Evolutionary conservation across 2,888 invertebrate genomes (phyloP).

Genomic region (Ennomos quercinarius): DNA sequence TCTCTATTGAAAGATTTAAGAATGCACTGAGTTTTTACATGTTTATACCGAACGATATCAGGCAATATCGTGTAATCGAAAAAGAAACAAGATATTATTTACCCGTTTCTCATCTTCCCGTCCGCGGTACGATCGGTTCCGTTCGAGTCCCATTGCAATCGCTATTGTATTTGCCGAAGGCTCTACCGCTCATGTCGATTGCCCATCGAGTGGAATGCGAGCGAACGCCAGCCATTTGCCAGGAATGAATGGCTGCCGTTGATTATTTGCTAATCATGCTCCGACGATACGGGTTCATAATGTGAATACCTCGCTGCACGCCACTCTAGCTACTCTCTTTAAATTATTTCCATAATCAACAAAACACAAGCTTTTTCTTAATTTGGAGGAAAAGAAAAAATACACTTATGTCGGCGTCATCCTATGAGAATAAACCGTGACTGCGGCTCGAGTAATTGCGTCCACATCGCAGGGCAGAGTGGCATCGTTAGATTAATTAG

Average conservation of each 20-base stretch:
- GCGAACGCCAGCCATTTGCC: slow-evolving; percentile 60
- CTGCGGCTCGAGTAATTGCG: slow-evolving; percentile 66
- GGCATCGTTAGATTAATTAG: slow-evolving; percentile 65
- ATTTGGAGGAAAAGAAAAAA: slow-evolving; percentile 55
- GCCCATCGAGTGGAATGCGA: slow-evolving; percentile 69
- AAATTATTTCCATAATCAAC: slow-evolving; percentile 37
- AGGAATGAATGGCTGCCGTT: slow-evolving; percentile 60
- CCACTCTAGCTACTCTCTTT: slow-evolving; percentile 15
- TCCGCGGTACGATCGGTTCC: slow-evolving; percentile 60
- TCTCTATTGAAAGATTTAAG: slow-evolving; percentile 12
- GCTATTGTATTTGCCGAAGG: slow-evolving; percentile 79
- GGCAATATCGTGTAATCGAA: slow-evolving; percentile 45
- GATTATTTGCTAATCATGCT: slow-evolving; percentile 68
- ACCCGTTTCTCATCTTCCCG: slow-evolving; percentile 66
- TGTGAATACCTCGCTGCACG: slow-evolving; percentile 37
- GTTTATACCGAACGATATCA: slow-evolving; percentile 16
- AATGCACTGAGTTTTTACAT: slow-evolving; percentile 4
- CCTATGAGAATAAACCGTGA: slow-evolving; percentile 64
- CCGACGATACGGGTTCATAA: slow-evolving; percentile 45
- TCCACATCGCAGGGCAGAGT: slow-evolving; percentile 54
- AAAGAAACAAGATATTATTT: slow-evolving; percentile 69
- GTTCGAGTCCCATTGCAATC: slow-evolving; percentile 70
- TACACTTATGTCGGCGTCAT: slow-evolving; percentile 43
- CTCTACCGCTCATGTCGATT: slow-evolving; percentile 78
- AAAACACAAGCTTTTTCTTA: slow-evolving; percentile 43